Percentiles rank a stretch among this genome's conserved stretches.
These are phyloP conservation scores for Chauna torquata DNA, from an alignment of 2,113 vertebrate species.

Conservation along the genomic window DNA sequence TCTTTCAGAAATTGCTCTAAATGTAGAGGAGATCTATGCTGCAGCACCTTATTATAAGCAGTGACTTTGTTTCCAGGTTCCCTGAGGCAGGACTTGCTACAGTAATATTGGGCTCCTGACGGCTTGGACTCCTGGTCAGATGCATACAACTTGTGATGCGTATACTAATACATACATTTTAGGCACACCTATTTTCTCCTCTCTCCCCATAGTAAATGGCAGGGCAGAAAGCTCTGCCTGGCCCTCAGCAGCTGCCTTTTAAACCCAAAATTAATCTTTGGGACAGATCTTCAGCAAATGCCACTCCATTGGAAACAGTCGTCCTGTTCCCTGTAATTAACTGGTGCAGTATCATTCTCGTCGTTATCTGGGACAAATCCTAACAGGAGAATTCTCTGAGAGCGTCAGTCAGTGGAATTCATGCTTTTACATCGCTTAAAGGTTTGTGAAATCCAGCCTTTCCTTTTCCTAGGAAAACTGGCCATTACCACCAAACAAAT, in stretches of 20 bases:
- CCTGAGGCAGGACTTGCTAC: background rate
- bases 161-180: background rate
- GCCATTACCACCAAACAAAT: background rate
- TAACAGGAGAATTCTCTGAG: background rate
- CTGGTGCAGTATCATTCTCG: background rate
- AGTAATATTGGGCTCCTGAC: background rate
- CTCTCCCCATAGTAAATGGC: background rate
- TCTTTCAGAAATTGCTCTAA: slow-evolving; percentile 5
- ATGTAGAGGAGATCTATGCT: background rate
- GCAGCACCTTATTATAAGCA: background rate
- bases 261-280: background rate
- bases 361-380: background rate
- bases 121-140: background rate
- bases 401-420: background rate
- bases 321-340: background rate
- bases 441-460: background rate
- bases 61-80: slow-evolving; percentile 4
- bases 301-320: background rate
- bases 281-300: background rate
- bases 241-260: background rate
- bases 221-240: background rate
- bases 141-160: background rate
- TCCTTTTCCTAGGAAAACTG: background rate
- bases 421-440: background rate
- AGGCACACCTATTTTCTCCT: background rate